A percentile compares a stretch with the other conserved stretches of the same genome.
These are phyloP conservation scores for Drosophila stalkeri DNA, from an alignment of 2,888 invertebrate genomes.

Conservation along the genomic window DNA sequence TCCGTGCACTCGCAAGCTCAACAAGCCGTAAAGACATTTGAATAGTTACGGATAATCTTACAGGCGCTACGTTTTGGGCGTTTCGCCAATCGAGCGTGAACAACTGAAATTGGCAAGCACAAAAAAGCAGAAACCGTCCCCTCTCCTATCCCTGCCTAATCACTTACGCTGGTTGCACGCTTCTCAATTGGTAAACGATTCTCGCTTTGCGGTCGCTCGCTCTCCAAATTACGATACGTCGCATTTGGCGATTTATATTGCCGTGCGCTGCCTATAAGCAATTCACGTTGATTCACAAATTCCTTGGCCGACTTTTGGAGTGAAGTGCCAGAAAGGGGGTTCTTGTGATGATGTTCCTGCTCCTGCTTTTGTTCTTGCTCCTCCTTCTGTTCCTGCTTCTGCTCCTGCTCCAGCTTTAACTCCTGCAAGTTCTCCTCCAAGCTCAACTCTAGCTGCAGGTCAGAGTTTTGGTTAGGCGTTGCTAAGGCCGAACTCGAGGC, in stretches of 20 bases:
- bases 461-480: constrained; percentile 58
- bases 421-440: constrained; percentile 1
- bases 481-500: constrained; percentile 60
- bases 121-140: background rate
- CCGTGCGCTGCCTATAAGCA: constrained; percentile 67
- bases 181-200: constrained; percentile 71
- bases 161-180: constrained; percentile 57
- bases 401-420: constrained; percentile 5
- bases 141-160: background rate
- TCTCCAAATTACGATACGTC: constrained; percentile 58
- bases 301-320: constrained; percentile 72
- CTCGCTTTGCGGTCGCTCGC: constrained; percentile 73
- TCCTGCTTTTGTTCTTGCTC: background rate
- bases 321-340: constrained; percentile 12
- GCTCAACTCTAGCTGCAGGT: constrained; percentile 47
- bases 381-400: constrained; percentile 5
- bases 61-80: constrained; percentile 47
- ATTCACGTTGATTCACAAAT: constrained; percentile 74
- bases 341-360: constrained; percentile 1
- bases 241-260: constrained; percentile 74
- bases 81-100: constrained; percentile 65
- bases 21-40: constrained; percentile 66
- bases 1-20: constrained; percentile 39
- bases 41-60: constrained; percentile 60
- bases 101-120: constrained; percentile 40